Evolutionary conservation across 2,797 vertebrate genomes (phyloP).

Genomic region (Selene dorsalis): DNA sequence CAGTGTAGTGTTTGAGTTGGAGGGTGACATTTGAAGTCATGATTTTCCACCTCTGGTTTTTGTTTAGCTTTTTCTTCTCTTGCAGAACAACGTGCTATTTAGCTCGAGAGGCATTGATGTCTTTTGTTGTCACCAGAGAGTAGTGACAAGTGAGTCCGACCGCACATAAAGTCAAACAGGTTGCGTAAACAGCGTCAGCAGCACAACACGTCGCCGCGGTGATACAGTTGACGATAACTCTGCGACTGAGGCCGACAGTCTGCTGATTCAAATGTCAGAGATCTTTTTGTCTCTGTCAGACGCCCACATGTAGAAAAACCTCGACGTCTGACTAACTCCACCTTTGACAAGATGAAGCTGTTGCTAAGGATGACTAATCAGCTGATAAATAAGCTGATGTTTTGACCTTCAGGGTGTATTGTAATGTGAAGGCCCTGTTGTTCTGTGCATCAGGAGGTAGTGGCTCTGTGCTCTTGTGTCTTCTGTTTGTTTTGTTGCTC

Average conservation of each 20-base stretch:
- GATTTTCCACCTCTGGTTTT: background rate
- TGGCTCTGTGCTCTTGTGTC: too few relatives aligned
- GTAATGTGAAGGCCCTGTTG: conserved; percentile 14
- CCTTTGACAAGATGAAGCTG: conserved; percentile 51
- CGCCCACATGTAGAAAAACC: conserved; percentile 47
- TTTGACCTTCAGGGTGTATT: conserved; percentile 39
- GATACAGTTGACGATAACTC: background rate
- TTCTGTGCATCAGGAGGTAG: background rate
- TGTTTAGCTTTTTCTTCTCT: background rate
- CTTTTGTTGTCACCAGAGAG: background rate
- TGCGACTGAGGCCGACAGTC: conserved; percentile 18
- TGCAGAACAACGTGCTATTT: background rate
- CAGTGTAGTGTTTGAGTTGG: background rate
- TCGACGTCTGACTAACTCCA: conserved; percentile 59
- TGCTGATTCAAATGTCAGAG: conserved; percentile 52
- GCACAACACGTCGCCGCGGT: background rate
- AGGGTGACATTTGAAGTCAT: background rate
- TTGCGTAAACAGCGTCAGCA: conserved; percentile 31
- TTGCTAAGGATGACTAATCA: conserved; percentile 59
- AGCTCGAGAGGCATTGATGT: background rate
- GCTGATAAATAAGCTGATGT: conserved; percentile 46
- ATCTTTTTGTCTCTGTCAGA: conserved; percentile 53
- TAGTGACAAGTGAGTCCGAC: background rate
- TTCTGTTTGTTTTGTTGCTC: background rate
- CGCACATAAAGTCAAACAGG: background rate